Conservation (phyloP, 2,113 vertebrate species). For the Craseonycteris thonglongyai region DNA sequence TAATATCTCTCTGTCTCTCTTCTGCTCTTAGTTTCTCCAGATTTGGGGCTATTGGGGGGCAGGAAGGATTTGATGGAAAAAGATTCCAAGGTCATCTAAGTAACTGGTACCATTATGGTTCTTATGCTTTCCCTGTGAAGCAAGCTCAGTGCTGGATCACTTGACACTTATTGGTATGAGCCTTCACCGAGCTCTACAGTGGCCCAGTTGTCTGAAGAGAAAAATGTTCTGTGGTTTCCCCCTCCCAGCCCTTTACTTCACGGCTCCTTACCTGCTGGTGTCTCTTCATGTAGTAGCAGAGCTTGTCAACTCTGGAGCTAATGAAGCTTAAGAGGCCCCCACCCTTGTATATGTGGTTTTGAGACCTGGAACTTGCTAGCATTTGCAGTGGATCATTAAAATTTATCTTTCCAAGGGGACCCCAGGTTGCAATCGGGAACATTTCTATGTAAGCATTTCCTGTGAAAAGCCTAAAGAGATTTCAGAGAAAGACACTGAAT, state of each 20-base stretch:
- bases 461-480: background rate
- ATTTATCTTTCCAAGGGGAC: background rate
- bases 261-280: background rate
- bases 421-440: background rate
- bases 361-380: background rate
- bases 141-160: background rate
- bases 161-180: background rate
- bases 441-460: background rate
- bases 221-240: background rate
- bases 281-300: background rate
- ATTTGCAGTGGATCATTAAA: background rate
- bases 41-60: background rate
- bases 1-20: background rate
- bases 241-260: background rate
- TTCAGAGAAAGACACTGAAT: background rate
- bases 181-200: background rate
- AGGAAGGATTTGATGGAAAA: background rate
- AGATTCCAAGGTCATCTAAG: background rate
- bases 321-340: background rate
- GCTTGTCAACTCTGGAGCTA: background rate
- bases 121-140: background rate
- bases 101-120: background rate
- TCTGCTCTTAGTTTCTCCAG: background rate
- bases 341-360: background rate
- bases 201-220: background rate